Base-by-base conservation (phyloP, 2,113 vertebrate species). In the Aptenodytes patagonicus region DNA sequence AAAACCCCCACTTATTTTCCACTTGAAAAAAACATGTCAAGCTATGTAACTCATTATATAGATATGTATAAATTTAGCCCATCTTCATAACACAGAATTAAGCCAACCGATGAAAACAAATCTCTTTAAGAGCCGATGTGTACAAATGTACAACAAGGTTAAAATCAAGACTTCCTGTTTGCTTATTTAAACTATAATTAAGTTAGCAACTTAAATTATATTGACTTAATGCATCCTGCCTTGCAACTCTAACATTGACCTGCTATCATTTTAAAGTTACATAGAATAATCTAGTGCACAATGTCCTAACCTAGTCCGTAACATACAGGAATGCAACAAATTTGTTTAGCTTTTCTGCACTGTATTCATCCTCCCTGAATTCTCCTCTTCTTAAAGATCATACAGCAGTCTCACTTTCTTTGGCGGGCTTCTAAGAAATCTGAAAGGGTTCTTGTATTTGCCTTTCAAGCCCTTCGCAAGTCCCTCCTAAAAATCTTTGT, bases 111-210 rank as follows among this genome's bases (percentile, higher is more conserved):
- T 64, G 47, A 90, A 90, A 92, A 90, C 52, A 88, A 92, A 89
- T 66, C 76, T 75, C 78, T 76, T 44, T 24, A n/a, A 83, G 46
- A 95, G 72, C 51, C 75, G 75, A 95, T 77, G 51, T 5, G 65
- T 83, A 96, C 78, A 90, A 90, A 96, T 60, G 83, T 55, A 71
- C 54, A 25, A 71, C 46, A 25, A 93, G 93, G 88, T 89, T 96
- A 93, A 95, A 95, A 89, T 38, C 93, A 94, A 75, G 64, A 81
- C 91, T 97, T 97, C 92, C 94, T 96, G 94, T 89, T 95, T 89
- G 90, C 93, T 93, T 73, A 75, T 83, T 96, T 87, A 81, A 90
- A 34, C 86, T 31, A 38, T 75, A 93, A 96, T 96, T 96, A 92
- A 81, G 44, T 95, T 90, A 82, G 91, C 36, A 95, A 64, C 69